Conservation (phyloP, 2,113 vertebrate genomes). For the Eptesicus fuscus region DNA sequence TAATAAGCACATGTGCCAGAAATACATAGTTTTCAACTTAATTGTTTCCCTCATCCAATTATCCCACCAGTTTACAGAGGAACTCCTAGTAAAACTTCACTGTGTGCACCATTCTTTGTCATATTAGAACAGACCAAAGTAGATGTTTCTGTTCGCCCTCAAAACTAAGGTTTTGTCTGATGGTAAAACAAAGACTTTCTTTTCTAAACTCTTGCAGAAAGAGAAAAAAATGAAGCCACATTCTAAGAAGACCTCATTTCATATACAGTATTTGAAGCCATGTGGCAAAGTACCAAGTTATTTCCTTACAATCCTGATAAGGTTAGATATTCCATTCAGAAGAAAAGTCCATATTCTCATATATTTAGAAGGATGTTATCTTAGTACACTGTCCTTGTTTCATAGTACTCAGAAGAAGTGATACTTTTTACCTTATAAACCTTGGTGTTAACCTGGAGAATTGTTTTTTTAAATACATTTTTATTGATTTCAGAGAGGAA, state of each 20-base stretch:
- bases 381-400: not conserved
- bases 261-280: not conserved
- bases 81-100: constrained; percentile 1
- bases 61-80: not conserved
- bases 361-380: not conserved
- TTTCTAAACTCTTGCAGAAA: not conserved
- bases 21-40: not conserved
- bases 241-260: constrained; percentile 16
- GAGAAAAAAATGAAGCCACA: not conserved
- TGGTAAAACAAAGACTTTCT: not conserved
- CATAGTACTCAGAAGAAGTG: not conserved
- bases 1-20: not conserved
- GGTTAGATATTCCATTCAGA: not conserved
- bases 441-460: not conserved
- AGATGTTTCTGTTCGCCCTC: not conserved
- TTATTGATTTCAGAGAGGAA: no score
- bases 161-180: constrained; percentile 17
- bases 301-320: not conserved
- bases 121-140: not conserved
- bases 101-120: not conserved
- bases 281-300: not conserved
- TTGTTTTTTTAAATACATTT: no score
- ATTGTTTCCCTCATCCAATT: not conserved
- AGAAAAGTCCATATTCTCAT: not conserved
- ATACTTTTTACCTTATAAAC: not conserved